These are phyloP conservation scores for Ornithorhynchus anatinus DNA, from an alignment of 2,113 vertebrate species.

Conservation along the genomic window DNA sequence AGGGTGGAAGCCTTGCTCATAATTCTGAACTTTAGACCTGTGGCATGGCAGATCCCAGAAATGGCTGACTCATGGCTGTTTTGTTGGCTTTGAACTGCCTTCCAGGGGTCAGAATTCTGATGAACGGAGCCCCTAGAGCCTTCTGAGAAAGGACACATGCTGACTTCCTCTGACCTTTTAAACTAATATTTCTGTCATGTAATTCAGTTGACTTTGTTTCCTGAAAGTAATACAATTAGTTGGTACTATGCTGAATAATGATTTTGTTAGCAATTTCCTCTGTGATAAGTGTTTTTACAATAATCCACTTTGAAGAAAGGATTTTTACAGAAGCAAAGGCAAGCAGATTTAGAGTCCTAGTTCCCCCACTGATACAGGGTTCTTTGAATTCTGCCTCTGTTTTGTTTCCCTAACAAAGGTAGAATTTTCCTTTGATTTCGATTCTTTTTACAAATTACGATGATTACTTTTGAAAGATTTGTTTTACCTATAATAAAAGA, in stretches of 20 bases:
- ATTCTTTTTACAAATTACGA: no score
- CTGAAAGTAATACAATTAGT: constrained; percentile 65
- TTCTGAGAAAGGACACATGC: constrained; percentile 45
- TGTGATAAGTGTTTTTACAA: constrained; percentile 62
- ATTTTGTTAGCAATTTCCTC: constrained; percentile 69
- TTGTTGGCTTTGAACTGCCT: constrained; percentile 2
- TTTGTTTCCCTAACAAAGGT: no score
- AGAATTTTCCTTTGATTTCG: no score
- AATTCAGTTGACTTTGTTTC: constrained; percentile 64
- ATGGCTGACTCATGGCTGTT: constrained; percentile 32
- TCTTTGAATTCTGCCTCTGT: no score
- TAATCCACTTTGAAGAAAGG: constrained; percentile 62
- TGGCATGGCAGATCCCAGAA: background rate
- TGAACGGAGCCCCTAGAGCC: constrained; percentile 25
- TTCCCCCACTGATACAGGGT: no score
- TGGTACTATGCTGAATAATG: constrained; percentile 61
- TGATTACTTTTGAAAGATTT: no score
- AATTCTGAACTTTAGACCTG: background rate
- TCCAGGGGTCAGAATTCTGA: constrained; percentile 37
- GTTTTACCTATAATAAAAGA: no score
- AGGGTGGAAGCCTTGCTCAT: background rate
- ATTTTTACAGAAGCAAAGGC: constrained; percentile 55
- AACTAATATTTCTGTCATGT: constrained; percentile 65
- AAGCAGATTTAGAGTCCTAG: no score
- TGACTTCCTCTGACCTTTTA: constrained; percentile 58